A percentile compares a stretch with the other conserved stretches of the same genome.
These are phyloP conservation scores for Nasua narica DNA, from an alignment of 2,797 vertebrate genomes.

Conservation along the genomic window DNA sequence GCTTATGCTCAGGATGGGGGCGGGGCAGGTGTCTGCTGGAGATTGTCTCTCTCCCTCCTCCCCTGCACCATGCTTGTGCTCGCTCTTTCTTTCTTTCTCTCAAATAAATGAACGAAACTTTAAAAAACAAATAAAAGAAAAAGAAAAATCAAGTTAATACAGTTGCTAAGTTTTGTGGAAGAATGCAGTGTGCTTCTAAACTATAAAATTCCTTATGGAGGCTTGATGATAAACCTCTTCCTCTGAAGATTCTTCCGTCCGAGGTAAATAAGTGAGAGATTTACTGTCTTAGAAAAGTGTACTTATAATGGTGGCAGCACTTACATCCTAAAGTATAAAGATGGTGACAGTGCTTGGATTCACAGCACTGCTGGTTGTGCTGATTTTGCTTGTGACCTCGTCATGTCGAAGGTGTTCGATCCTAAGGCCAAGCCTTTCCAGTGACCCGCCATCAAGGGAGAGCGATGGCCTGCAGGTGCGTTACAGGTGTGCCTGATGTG, in stretches of 20 bases:
- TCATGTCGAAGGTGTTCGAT: neutral
- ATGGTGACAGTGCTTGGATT: neutral
- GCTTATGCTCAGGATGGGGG: neutral
- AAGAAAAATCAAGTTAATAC: neutral
- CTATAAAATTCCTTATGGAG: neutral
- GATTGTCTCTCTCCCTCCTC: neutral
- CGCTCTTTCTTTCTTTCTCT: neutral
- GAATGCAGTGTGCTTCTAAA: neutral
- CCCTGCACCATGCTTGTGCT: fast-evolving
- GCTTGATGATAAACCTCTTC: neutral
- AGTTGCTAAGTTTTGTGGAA: neutral
- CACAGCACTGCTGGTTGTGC: neutral
- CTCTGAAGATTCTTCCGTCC: neutral
- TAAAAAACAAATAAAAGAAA: neutral
- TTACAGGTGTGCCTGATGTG: neutral
- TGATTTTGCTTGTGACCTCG: neutral
- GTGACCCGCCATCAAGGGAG: neutral
- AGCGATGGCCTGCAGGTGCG: neutral
- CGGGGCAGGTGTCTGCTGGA: neutral
- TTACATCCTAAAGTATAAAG: neutral
- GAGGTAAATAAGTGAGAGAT: neutral
- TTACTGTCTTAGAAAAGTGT: neutral
- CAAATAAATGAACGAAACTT: neutral
- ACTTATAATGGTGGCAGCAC: neutral
- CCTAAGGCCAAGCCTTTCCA: neutral